A percentile compares a stretch with the other conserved stretches of the same genome.
These are phyloP conservation scores for Heterodera schachtii DNA, from an alignment of 1,140 invertebrate species.

Conservation along the genomic window DNA sequence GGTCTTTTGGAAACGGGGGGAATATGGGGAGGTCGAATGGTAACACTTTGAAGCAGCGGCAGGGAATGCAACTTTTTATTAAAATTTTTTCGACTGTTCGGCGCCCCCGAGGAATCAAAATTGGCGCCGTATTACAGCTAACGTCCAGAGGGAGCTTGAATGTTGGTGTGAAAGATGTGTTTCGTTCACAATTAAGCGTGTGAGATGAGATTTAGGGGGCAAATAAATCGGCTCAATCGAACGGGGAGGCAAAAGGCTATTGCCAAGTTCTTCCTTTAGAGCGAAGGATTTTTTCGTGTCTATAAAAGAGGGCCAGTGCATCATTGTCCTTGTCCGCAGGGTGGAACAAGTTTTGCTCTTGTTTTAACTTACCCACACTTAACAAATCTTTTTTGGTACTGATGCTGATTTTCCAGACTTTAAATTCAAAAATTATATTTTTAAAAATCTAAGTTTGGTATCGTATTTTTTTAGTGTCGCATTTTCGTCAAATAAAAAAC, in stretches of 20 bases:
- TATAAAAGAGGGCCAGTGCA: not conserved
- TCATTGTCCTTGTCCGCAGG: not conserved
- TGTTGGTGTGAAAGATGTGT: not conserved
- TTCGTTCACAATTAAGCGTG: not conserved
- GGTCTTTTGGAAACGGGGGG: not conserved
- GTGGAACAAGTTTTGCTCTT: not conserved
- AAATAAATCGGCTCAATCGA: conserved; percentile 4
- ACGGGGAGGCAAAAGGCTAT: not conserved
- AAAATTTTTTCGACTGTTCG: not conserved
- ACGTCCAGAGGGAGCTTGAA: not conserved
- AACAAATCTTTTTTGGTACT: too few species aligned
- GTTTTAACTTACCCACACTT: too few species aligned
- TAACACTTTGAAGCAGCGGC: not conserved
- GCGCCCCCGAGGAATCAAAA: not conserved
- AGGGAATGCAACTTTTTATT: not conserved
- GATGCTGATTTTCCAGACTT: too few species aligned
- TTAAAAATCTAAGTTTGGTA: too few species aligned
- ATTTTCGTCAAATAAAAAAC: too few species aligned
- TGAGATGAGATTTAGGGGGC: not conserved
- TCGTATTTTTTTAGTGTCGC: too few species aligned
- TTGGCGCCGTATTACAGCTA: not conserved
- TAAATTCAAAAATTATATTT: too few species aligned
- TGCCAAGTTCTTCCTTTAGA: conserved; percentile 9
- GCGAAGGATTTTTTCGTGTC: not conserved
- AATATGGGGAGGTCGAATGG: conserved; percentile 7